phyloP scores from a whole-genome alignment of 1,140 invertebrate species.

The Trissolcus basalis region DNA sequence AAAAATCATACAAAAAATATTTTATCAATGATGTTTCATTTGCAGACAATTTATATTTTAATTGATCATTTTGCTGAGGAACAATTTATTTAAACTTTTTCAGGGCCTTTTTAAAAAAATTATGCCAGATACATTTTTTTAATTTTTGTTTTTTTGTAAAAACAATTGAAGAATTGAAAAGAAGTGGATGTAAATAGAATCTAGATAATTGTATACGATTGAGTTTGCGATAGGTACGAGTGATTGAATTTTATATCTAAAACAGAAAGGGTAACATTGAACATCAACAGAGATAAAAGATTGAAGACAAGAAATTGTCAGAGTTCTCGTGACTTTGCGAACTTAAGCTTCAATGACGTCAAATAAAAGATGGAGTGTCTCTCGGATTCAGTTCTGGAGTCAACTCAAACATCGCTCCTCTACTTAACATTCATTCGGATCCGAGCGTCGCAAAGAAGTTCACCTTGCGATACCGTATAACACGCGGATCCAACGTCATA shows the following conservation, averaged over 20 bases:
- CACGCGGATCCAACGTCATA: slow-evolving; percentile 15
- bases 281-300: slow-evolving; percentile 45
- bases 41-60: no score
- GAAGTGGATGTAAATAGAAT: slow-evolving; percentile 5
- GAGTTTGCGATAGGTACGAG: slow-evolving; percentile 15
- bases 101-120: no score
- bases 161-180: neutral
- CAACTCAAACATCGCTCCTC: slow-evolving; percentile 45
- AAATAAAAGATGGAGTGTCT: slow-evolving; percentile 51
- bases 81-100: no score
- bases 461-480: slow-evolving; percentile 5
- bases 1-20: no score
- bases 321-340: slow-evolving; percentile 31
- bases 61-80: no score
- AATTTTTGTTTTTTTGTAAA: no score
- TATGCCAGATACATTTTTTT: no score
- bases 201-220: slow-evolving; percentile 21
- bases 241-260: slow-evolving; percentile 30
- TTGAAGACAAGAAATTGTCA: slow-evolving; percentile 39
- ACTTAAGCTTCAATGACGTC: slow-evolving; percentile 53
- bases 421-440: slow-evolving; percentile 49
- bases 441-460: slow-evolving; percentile 31
- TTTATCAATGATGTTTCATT: no score
- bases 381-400: slow-evolving; percentile 38
- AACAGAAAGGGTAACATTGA: slow-evolving; percentile 23